A percentile compares a stretch with the other conserved stretches of the same genome.
Conservation (phyloP, 2,888 invertebrate species). For the Liopterus haemorrhoidalis region DNA sequence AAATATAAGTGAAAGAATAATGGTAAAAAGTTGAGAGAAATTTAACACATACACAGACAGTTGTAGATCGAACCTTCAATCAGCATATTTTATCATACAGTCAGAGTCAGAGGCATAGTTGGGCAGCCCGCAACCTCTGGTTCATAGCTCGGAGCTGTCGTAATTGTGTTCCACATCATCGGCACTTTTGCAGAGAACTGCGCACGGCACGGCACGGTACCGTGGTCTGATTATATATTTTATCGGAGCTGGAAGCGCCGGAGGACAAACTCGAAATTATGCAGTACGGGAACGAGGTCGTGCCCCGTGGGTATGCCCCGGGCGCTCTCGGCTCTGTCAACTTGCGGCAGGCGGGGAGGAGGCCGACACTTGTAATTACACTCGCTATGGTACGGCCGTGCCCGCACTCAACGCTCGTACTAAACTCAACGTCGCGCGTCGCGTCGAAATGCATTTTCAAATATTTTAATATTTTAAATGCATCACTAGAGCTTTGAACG, state of each 20-base stretch:
- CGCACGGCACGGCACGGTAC: too few relatives aligned
- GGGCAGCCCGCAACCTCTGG: background rate
- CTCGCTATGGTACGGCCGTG: constrained; percentile 10
- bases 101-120: background rate
- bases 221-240: constrained; percentile 38
- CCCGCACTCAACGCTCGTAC: too few relatives aligned
- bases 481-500: too few relatives aligned
- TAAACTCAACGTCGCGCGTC: too few relatives aligned
- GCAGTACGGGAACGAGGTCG: constrained; percentile 39
- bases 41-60: too few relatives aligned
- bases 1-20: too few relatives aligned
- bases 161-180: constrained; percentile 11
- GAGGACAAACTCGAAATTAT: constrained; percentile 39
- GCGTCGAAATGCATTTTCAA: too few relatives aligned
- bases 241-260: constrained; percentile 36
- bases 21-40: too few relatives aligned
- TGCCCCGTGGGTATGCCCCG: constrained; percentile 36
- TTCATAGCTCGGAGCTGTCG: constrained; percentile 6
- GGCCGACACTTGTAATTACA: constrained; percentile 23
- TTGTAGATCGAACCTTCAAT: constrained; percentile 16
- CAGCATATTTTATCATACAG: constrained; percentile 12
- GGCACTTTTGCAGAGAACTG: constrained; percentile 17
- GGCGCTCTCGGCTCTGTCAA: constrained; percentile 33
- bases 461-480: too few relatives aligned
- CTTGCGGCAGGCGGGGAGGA: constrained; percentile 27